These are phyloP conservation scores for Ivindomyrus marchei DNA, from an alignment of 2,113 vertebrate species.

Conservation along the genomic window DNA sequence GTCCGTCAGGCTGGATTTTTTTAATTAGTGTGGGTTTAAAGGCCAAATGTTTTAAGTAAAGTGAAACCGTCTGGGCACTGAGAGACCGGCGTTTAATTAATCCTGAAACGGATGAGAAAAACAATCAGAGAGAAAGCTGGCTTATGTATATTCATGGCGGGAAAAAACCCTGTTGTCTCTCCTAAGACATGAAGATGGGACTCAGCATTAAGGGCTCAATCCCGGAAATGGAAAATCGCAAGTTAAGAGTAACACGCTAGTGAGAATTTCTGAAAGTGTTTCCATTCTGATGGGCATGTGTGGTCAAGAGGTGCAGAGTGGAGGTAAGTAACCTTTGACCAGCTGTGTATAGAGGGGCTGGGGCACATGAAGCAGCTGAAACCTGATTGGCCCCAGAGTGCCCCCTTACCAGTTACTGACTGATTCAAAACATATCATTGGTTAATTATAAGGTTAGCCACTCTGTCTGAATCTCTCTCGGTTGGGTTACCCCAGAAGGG, in stretches of 20 bases:
- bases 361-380: background rate
- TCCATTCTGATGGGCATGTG: conserved; percentile 37
- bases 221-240: conserved; percentile 44
- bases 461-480: background rate
- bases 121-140: conserved; percentile 47
- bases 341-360: background rate
- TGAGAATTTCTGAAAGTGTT: conserved; percentile 36
- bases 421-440: background rate
- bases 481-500: background rate
- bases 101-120: conserved; percentile 65
- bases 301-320: conserved; percentile 30
- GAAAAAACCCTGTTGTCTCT: conserved; percentile 13
- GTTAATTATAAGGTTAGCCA: background rate
- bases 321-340: background rate
- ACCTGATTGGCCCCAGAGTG: background rate
- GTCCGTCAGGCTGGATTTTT: conserved; percentile 59
- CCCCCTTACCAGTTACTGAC: background rate
- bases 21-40: conserved; percentile 64
- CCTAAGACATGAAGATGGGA: conserved; percentile 51
- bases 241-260: conserved; percentile 26
- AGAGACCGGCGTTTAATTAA: conserved; percentile 67
- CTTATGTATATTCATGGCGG: conserved; percentile 63
- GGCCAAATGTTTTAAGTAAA: conserved; percentile 63
- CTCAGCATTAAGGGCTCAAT: conserved; percentile 48
- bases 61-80: conserved; percentile 63